Evolutionary conservation across 2,888 invertebrate genomes (phyloP).

Genomic region (Eupithecia inturbata): DNA sequence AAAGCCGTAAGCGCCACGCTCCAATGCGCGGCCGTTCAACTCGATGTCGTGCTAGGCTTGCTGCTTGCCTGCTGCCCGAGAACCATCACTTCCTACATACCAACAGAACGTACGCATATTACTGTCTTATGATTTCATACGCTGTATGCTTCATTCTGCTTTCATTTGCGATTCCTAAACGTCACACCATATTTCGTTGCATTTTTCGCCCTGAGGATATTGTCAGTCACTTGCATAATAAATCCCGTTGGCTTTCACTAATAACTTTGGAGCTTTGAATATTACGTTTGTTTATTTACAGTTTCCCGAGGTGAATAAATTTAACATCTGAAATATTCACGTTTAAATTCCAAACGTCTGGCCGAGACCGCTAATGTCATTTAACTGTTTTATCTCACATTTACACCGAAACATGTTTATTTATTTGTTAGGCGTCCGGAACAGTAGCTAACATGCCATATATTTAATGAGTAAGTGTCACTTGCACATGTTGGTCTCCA

Average conservation of each 20-base stretch:
- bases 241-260: constrained; percentile 6
- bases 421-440: constrained; percentile 5
- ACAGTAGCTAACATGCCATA: constrained; percentile 20
- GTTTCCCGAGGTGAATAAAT: constrained; percentile 8
- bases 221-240: not conserved
- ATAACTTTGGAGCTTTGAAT: not conserved
- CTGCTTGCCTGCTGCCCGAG: constrained; percentile 68
- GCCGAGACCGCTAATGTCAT: constrained; percentile 7
- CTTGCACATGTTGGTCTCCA: constrained; percentile 35
- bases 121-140: constrained; percentile 28
- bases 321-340: constrained; percentile 8
- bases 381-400: constrained; percentile 5
- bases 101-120: constrained; percentile 48
- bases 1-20: constrained; percentile 72
- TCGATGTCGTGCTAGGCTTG: constrained; percentile 70
- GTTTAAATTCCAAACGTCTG: constrained; percentile 3
- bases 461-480: constrained; percentile 33
- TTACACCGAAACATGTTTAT: not conserved
- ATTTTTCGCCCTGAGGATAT: not conserved
- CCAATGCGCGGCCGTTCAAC: constrained; percentile 75
- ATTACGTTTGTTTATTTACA: constrained; percentile 8
- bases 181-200: not conserved
- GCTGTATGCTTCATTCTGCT: not conserved
- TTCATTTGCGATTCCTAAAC: not conserved
- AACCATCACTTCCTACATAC: constrained; percentile 76